Evolutionary conservation across 2,113 vertebrate species (phyloP).

Genomic region (Thamnophis sirtalis): DNA sequence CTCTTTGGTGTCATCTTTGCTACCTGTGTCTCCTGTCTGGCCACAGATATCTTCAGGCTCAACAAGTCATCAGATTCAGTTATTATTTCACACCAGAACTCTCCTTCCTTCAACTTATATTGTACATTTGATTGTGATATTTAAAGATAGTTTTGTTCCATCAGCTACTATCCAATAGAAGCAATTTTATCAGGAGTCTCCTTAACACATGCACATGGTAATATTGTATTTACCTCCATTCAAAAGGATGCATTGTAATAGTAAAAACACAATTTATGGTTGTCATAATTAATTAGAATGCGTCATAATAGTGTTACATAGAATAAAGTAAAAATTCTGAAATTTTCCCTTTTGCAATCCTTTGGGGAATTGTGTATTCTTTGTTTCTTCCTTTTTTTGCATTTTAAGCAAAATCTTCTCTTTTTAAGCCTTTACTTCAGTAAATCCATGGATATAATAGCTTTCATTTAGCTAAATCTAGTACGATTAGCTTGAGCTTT

Average conservation of each 20-base stretch:
- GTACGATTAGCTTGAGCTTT: not conserved
- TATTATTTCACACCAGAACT: not conserved
- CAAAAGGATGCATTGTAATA: not conserved
- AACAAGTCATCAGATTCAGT: conserved; percentile 50
- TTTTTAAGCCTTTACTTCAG: not conserved
- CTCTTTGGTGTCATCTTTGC: conserved; percentile 88
- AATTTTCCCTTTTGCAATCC: not conserved
- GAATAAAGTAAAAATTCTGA: not conserved
- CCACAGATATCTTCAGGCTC: conserved; percentile 78
- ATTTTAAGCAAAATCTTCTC: not conserved
- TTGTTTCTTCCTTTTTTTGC: not conserved
- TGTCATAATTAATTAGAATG: not conserved
- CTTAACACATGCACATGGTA: not conserved
- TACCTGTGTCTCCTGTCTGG: conserved; percentile 86
- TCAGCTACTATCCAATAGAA: not conserved
- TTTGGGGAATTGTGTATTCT: not conserved
- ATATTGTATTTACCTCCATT: not conserved
- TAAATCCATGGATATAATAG: not conserved
- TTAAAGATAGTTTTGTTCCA: not conserved
- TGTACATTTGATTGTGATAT: not conserved
- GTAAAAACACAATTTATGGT: not conserved
- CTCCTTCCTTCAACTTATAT: not conserved
- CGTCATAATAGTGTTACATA: not conserved
- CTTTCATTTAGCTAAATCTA: not conserved
- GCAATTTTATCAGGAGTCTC: not conserved